Evolutionary conservation across 2,113 vertebrate genomes (phyloP).

Genomic region (Chaetodon trifascialis): DNA sequence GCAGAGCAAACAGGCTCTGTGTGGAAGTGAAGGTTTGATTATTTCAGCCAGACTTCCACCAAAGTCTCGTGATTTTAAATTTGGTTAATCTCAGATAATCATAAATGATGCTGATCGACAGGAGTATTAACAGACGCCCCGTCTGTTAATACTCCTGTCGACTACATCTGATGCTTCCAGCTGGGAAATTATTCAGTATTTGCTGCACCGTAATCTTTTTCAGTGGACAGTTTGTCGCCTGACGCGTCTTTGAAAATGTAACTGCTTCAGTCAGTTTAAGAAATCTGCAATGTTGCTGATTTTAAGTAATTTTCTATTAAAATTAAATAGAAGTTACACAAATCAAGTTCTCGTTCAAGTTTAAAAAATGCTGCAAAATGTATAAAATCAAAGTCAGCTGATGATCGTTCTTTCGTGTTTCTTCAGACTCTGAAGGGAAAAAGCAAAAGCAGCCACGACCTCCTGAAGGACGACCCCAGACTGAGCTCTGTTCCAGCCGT

Average conservation of each 20-base stretch:
- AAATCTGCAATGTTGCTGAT: neutral
- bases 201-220: too few species aligned
- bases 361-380: neutral
- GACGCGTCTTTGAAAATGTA: neutral
- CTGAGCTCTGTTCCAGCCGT: slow-evolving; percentile 94
- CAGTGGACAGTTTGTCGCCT: too few species aligned
- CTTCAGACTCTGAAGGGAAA: slow-evolving; percentile 94
- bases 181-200: neutral
- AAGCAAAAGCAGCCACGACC: slow-evolving; percentile 98
- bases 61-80: too few species aligned
- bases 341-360: neutral
- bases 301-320: neutral
- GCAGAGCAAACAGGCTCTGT: too few species aligned
- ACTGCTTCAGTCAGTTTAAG: neutral
- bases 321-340: neutral
- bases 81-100: too few species aligned
- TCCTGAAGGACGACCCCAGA: slow-evolving; percentile 94
- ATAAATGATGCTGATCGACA: too few species aligned
- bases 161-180: neutral
- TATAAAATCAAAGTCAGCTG: neutral
- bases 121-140: too few species aligned
- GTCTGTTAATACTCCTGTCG: too few species aligned
- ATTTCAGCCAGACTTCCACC: too few species aligned
- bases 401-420: neutral
- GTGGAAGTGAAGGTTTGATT: too few species aligned